Percentiles rank a stretch among this genome's conserved stretches.
These are phyloP conservation scores for Platyscapa corneri DNA, from an alignment of 1,140 invertebrate genomes.

Conservation along the genomic window DNA sequence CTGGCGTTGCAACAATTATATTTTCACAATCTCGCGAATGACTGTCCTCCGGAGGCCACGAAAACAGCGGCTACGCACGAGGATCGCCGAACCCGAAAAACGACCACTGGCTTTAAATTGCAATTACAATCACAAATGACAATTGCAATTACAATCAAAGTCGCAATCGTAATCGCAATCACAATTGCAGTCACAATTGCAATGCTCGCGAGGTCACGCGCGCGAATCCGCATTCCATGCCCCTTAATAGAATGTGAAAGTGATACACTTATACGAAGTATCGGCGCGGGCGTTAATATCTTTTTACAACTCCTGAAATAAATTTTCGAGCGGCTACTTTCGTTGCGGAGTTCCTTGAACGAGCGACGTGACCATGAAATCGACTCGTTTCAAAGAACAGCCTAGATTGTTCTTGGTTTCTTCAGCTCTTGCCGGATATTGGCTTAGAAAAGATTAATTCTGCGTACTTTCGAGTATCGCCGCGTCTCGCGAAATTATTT, in stretches of 20 bases:
- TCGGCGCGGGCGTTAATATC: neutral
- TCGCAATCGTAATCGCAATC: too few species aligned
- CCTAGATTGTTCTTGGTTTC: neutral
- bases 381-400: neutral
- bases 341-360: neutral
- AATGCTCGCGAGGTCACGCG: constrained; percentile 2
- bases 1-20: too few species aligned
- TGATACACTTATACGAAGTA: constrained; percentile 1
- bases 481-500: too few species aligned
- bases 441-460: neutral
- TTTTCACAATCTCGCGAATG: too few species aligned
- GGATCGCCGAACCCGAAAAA: neutral
- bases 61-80: neutral
- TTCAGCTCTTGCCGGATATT: neutral
- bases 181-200: too few species aligned
- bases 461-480: neutral
- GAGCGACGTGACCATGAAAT: neutral
- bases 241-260: constrained; percentile 44
- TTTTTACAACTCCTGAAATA: neutral
- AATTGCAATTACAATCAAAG: too few species aligned
- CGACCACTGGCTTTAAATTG: too few species aligned
- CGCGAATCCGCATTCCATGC: constrained; percentile 45
- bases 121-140: too few species aligned
- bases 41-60: too few species aligned
- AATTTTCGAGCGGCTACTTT: neutral